Base-by-base conservation (phyloP, 2,888 invertebrate genomes). In the Spisula subtruncata region DNA sequence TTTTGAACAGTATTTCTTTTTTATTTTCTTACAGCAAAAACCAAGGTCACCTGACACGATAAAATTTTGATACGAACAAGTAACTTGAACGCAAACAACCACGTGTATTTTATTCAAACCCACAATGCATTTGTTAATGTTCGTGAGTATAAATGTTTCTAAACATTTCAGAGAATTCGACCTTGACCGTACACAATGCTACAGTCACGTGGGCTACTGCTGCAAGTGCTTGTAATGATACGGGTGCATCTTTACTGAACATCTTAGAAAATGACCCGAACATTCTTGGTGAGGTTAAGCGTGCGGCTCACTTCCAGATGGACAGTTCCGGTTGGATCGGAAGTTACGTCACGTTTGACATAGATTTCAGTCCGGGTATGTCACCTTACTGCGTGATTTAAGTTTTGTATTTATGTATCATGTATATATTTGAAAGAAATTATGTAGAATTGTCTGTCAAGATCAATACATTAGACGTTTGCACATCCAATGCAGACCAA, bases 301-400 rank as follows among this genome's bases (percentile, higher is more conserved):
- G 83, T 0, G n/a, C 83, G 16, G 71, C 71, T 25, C 83, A 83
- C n/a, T 66, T 66, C 60, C 25, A 25, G 25, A 4, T 0, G 12
- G 29, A 14, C 10, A 71, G 35, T 48, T 66, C 46, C 18, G 71
- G 83, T 25, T 83, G 83, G 83, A 60, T 83, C 10, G 83, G 83
- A 25, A 71, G 35, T 32, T 66, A 83, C 54, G 60, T n/a, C 25
- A 83, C 83, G 20, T 83, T 46, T 48, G 83, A 83, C 0, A 46
- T 83, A 6, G 46, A 66, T 60, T 66, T 29, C 16, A 71, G 46
- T 20, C 71, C 41, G n/a, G 83, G 83, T 83, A 46, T 8, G 14
- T 60, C 10, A 25, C 2, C 41, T 6, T 25, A 60, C 20, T 80
- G 18, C 25, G 18, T 41, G n/a, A 18, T 16, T 80, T 41, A 80